Base-by-base conservation (phyloP, 2,888 invertebrate species). In the Empis livida region DNA sequence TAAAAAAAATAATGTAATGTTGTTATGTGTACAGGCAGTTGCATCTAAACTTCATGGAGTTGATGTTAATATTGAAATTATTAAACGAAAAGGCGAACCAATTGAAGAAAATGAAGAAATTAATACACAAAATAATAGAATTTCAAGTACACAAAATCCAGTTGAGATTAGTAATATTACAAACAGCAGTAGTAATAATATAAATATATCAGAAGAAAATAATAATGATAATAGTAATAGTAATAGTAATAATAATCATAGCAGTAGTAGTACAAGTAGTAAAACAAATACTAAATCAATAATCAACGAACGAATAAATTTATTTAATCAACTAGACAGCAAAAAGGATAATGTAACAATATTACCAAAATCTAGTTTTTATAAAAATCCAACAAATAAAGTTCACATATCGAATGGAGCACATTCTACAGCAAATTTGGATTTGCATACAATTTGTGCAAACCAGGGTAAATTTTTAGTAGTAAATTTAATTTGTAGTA, bases 1-100 rank as follows among this genome's bases (percentile, higher is more conserved):
- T 11, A 10, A 8, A 10, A 15, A 14, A 3, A 13, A 8, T 15
- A 3, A 32, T 32, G 3, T 32, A 13, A 27, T 27, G 5, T 27
- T 27, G 6, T 2, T 27, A 27, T 48, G 43, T 47, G 60, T 69
- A 40, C 67, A 92, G 84, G 92, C 94, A 8, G 94, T 95, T 30
- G 93, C 96, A 38, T 87, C 88, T 59, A 87, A 91, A 63, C 78
- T 96, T 27, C 96, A 95, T 64, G 83, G 84, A 55, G 89, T 90
- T 0, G 92, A 95, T 63, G 91, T 96, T 16, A 86, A 91, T 61
- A 91, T 96, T 57, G 82, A 89, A 61, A 85, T 96, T 51, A 71
- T 91, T 54, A 88, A 90, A 71, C 82, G 87, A 2, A 90, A 90
- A 64, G 84, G 84, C 52, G 87, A 88, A 61, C 67, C 68, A 48